Percentiles rank a stretch among this genome's conserved stretches.
Conservation (phyloP, 92 coral and sea anemone species). For the Umimayanthus chanpuru region DNA sequence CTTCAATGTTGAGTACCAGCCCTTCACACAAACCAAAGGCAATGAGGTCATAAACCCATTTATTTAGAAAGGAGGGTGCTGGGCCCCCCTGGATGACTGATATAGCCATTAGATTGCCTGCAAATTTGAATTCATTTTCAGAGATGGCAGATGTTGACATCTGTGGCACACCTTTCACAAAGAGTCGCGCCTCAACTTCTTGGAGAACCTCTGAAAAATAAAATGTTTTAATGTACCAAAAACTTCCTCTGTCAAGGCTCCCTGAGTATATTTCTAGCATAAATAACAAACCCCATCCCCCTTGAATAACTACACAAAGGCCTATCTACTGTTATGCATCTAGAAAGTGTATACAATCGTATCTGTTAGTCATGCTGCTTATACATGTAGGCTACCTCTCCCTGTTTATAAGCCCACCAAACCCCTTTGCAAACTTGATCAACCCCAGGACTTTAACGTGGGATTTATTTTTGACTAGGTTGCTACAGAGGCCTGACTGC, state of each 20-base stretch:
- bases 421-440: neutral
- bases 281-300: neutral
- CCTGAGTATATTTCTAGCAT: neutral
- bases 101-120: slow-evolving; percentile 65
- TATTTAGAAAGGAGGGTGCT: slow-evolving; percentile 59
- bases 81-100: slow-evolving; percentile 62
- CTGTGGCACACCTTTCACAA: slow-evolving; percentile 50
- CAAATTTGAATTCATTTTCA: slow-evolving; percentile 55
- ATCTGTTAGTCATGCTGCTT: neutral
- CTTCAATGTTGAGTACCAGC: slow-evolving; percentile 42
- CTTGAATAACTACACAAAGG: neutral
- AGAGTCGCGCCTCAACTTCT: slow-evolving; percentile 50
- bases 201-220: slow-evolving; percentile 46
- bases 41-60: slow-evolving; percentile 58
- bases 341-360: slow-evolving; percentile 9
- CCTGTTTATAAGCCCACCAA: neutral
- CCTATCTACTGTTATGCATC: slow-evolving; percentile 20
- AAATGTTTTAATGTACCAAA: slow-evolving; percentile 22
- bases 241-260: neutral
- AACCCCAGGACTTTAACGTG: slow-evolving; percentile 2
- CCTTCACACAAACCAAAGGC: slow-evolving; percentile 49
- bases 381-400: neutral
- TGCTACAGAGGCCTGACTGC: slow-evolving; percentile 21
- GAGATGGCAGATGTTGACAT: slow-evolving; percentile 57
- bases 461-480: slow-evolving; percentile 6